These are phyloP conservation scores for Oegoconia quadripuncta DNA, from an alignment of 2,888 invertebrate species.

Conservation along the genomic window DNA sequence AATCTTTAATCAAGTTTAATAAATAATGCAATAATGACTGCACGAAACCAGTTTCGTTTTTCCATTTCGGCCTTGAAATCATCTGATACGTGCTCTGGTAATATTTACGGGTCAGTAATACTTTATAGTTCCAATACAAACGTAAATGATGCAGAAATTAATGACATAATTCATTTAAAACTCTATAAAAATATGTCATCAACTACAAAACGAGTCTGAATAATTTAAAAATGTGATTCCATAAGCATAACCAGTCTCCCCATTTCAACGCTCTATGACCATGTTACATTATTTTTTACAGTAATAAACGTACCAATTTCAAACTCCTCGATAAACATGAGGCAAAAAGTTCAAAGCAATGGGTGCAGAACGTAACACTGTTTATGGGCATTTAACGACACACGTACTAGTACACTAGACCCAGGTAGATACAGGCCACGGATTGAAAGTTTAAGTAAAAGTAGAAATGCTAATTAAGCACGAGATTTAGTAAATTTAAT, in stretches of 20 bases:
- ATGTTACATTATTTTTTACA: conserved; percentile 3
- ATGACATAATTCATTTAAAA: no score
- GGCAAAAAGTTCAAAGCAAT: conserved; percentile 22
- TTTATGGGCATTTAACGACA: conserved; percentile 10
- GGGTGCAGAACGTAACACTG: conserved; percentile 36
- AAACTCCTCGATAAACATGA: conserved; percentile 5
- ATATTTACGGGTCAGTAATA: no score
- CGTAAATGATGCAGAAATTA: no score
- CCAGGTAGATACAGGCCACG: conserved; percentile 26
- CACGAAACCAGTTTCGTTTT: no score
- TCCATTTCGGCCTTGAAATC: no score
- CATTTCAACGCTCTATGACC: background rate
- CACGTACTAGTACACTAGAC: background rate
- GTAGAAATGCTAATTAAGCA: conserved; percentile 50
- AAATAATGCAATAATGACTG: background rate
- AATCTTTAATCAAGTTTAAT: background rate
- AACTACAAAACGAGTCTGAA: no score
- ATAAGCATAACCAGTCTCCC: background rate
- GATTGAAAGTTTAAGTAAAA: conserved; percentile 64
- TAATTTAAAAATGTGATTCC: no score
- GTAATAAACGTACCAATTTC: background rate
- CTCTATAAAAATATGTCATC: no score
- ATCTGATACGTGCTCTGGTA: no score
- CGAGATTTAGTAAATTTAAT: conserved; percentile 42
- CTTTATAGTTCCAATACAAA: no score